Evolutionary conservation across 2,113 vertebrate species (phyloP), one percentile per base, ranked within the genome.

Genomic region (Butastur rufipennis): DNA sequence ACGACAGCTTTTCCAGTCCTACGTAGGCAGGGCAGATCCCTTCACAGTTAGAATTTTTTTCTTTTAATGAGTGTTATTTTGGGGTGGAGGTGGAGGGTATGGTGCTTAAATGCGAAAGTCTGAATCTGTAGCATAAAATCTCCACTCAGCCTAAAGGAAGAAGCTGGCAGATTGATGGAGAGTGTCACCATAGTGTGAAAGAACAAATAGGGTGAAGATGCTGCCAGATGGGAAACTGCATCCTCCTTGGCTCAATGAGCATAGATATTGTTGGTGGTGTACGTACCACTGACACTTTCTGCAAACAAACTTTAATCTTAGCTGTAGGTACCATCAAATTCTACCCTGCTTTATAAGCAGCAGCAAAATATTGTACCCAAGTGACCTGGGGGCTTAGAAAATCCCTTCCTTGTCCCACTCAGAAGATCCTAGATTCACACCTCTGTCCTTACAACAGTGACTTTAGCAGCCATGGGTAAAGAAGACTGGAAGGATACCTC

Each of bases 71-170:
- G 53, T 86, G 86, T 93, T 93, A 72, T 91, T 96, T 88, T 50
- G 45, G 16, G 50, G 55, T 95, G 91, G 81, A 85, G 70, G 63
- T 80, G 81, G 93, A 89, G 62, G 38, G 23, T 26, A 96, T 85
- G 47, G 70, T 88, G 71, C n/a, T 95, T 86, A 93, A 96, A 89
- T 77, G 84, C 70, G 89, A 47, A 93, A 70, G 12, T 75, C 85
- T 96, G 91, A 94, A 88, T 84, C 84, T 94, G 40, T 77, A 74
- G 63, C 87, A 90, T 74, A 95, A 86, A 95, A 94, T 59, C 45
- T 91, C 20, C 62, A 72, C 73, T 94, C 81, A 93, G 50, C 74
- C 87, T 91, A 63, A 90, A 94, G 86, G 72, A 88, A 91, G 89
- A 91, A 91, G 34, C 42, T 91, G 87, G 34, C 62, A 93, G 81